phyloP scores from a whole-genome alignment of 2,888 invertebrate species.

The Phyllotreta striolata region DNA sequence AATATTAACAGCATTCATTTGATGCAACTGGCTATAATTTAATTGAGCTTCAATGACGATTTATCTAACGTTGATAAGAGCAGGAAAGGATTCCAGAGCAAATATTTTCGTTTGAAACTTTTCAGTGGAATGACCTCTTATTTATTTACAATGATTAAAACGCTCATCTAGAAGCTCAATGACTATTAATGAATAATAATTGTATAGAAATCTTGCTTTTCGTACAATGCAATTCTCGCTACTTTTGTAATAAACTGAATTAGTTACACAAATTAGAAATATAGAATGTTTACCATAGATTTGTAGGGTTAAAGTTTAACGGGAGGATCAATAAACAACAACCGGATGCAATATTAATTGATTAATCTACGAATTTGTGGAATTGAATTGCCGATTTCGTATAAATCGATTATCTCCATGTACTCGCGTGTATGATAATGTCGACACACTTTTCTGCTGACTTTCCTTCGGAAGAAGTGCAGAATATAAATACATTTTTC shows the following conservation, averaged over 20 bases:
- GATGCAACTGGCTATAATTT: no score
- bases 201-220: neutral
- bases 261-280: no score
- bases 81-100: neutral
- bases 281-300: no score
- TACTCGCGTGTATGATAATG: conserved; percentile 13
- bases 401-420: neutral
- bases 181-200: neutral
- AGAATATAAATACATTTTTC: conserved; percentile 10
- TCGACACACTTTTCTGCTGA: conserved; percentile 16
- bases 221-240: no score
- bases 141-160: neutral
- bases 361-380: neutral
- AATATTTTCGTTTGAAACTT: conserved; percentile 3
- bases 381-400: neutral
- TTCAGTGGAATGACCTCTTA: conserved; percentile 4
- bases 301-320: no score
- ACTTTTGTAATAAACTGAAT: no score
- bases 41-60: neutral
- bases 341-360: no score
- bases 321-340: no score
- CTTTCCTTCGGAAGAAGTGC: conserved; percentile 16
- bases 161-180: neutral
- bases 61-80: conserved; percentile 7
- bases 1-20: no score